Base-by-base conservation (phyloP, 2,113 vertebrate species). In the Lethenteron reissneri region DNA sequence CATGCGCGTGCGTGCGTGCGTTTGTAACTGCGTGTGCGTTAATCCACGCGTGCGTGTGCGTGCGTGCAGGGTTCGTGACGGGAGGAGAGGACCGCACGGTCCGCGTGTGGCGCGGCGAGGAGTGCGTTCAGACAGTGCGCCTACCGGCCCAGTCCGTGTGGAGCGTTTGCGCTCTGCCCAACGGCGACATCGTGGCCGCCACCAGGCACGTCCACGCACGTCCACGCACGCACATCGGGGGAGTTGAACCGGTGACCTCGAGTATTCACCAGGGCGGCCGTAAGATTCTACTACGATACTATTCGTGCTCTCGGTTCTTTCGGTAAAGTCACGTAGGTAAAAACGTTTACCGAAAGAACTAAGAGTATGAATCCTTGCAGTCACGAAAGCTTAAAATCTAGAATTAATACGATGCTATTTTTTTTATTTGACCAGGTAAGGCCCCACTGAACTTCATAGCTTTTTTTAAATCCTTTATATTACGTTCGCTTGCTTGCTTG, bases 131-230 rank as follows among this genome's bases (percentile, higher is more conserved):
- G 80, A 95, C 88, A 69, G 88, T 99, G 75, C 84, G 89, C 69
- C 82, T 99, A 57, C 90, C 92, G 58, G 84, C 91, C 72, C 92
- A 97, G 76, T 99, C 94, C n/a, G 79, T 95, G 9, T 99, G 94
- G 94, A 94, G 89, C 80, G 91, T 88, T 78, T 96, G 94, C 77
- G 83, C 96, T 57, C 79, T 99, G 71, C 83, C 86, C 68, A 94
- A 94, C 73, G 85, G 87, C 58, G 94, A 99, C 75, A 86, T 99
- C 2, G 91, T 83, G 62, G 83, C 88, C 68, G 94, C 92, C 73
- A 84, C 90, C 72, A 99, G 94, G 94, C 97, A 90, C 78, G 73
- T 56, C 74, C 57, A 69, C 41, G 41, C 41, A 41, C 41, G 6
- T 5, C 4, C 41, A 41, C 41, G 3, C 3, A 41, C 41, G 41